A percentile compares a stretch with the other conserved stretches of the same genome.
phyloP scores from a whole-genome alignment of 2,888 invertebrate species.

The Chirona hameri region DNA sequence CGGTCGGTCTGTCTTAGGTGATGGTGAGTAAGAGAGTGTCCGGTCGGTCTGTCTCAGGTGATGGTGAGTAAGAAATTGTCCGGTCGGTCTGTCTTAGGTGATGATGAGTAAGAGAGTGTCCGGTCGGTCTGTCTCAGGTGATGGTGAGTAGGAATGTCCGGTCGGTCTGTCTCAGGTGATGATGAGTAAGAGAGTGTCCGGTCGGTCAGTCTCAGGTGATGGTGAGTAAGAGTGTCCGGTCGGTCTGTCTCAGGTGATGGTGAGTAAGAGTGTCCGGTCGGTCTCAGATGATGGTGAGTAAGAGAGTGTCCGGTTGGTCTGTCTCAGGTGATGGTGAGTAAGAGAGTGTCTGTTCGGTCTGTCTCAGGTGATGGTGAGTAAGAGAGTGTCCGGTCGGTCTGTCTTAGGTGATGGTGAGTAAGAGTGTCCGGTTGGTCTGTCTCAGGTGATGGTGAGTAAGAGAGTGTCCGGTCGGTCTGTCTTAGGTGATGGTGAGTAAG shows the following conservation, averaged over 20 bases:
- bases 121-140: slow-evolving; percentile 41
- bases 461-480: not conserved
- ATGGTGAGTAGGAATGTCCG: slow-evolving; percentile 55
- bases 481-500: slow-evolving; percentile 57
- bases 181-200: slow-evolving; percentile 56
- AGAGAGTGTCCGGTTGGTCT: not conserved
- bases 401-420: slow-evolving; percentile 57
- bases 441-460: slow-evolving; percentile 57
- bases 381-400: not conserved
- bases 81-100: slow-evolving; percentile 41
- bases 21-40: slow-evolving; percentile 57
- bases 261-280: slow-evolving; percentile 83
- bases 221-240: slow-evolving; percentile 72
- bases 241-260: slow-evolving; percentile 43
- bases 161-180: slow-evolving; percentile 43
- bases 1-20: slow-evolving; percentile 41
- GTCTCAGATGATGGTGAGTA: too few species aligned
- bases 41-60: slow-evolving; percentile 41
- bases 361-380: slow-evolving; percentile 56
- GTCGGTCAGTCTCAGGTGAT: slow-evolving; percentile 43
- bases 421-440: slow-evolving; percentile 61
- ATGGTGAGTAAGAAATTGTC: slow-evolving; percentile 57
- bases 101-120: slow-evolving; percentile 57
- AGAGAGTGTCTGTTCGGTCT: not conserved
- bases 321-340: slow-evolving; percentile 56